Conservation (phyloP, 1,140 invertebrate species). For the Diabrotica virgifera region DNA sequence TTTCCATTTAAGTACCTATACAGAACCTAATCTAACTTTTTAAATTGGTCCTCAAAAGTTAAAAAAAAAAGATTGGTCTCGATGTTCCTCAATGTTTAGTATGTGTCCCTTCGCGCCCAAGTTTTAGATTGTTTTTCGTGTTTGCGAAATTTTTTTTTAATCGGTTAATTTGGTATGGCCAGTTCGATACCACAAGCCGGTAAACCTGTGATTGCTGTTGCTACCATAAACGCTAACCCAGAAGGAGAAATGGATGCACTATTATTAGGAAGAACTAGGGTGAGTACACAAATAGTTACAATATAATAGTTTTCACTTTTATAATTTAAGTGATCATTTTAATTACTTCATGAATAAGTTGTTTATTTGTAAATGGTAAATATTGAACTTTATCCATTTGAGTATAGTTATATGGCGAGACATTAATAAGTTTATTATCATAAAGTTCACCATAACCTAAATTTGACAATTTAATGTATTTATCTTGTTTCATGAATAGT, state of each 20-base stretch:
- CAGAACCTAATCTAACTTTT: background rate
- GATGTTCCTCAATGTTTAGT: background rate
- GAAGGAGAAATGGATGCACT: conserved; percentile 74
- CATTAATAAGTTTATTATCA: no score
- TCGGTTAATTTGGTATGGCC: conserved; percentile 35
- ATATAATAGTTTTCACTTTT: no score
- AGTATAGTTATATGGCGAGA: no score
- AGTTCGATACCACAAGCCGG: conserved; percentile 37
- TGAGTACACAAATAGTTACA: conserved; percentile 51
- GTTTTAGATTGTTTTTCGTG: background rate
- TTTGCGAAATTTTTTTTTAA: background rate
- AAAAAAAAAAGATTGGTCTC: background rate
- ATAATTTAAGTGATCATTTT: no score
- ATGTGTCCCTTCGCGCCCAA: background rate
- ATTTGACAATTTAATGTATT: no score
- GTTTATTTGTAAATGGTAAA: no score
- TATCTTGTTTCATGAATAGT: no score
- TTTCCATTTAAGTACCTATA: background rate
- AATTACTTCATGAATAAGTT: no score
- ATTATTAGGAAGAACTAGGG: conserved; percentile 68
- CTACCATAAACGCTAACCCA: conserved; percentile 50
- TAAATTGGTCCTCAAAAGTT: conserved; percentile 1
- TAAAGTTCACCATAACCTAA: no score
- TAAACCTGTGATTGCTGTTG: conserved; percentile 48
- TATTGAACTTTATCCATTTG: no score